A percentile compares a stretch with the other conserved stretches of the same genome.
Evolutionary conservation across 64 coral and sea anemone genomes (phyloP).

Genomic region (Dendrophyllia cribrosa): DNA sequence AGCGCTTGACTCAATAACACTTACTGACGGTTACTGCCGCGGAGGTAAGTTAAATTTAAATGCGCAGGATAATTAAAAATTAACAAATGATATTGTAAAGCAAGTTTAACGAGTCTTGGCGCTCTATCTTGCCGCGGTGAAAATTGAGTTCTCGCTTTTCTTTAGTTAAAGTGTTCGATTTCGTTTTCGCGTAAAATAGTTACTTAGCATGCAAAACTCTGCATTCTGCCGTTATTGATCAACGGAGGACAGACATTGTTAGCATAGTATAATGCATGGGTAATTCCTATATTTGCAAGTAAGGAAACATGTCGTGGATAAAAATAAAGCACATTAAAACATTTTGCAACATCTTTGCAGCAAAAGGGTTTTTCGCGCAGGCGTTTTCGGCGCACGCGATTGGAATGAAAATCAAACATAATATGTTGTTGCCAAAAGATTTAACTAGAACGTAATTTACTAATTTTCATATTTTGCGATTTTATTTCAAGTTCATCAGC

Average conservation of each 20-base stretch:
- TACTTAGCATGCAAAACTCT: neutral
- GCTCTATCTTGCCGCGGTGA: neutral
- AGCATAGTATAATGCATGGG: neutral
- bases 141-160: neutral
- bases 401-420: too few relatives aligned
- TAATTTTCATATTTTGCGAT: neutral
- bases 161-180: neutral
- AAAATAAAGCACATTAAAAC: neutral
- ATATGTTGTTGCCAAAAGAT: too few relatives aligned
- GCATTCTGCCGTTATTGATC: neutral
- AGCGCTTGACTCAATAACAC: neutral
- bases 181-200: neutral
- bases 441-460: too few relatives aligned
- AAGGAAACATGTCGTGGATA: neutral
- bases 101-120: neutral
- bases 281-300: neutral
- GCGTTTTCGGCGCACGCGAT: too few relatives aligned
- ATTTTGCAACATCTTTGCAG: too few relatives aligned
- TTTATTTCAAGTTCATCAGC: neutral
- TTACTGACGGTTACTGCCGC: neutral
- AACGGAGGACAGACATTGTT: neutral
- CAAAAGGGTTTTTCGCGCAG: too few relatives aligned
- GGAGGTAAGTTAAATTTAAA: constrained; percentile 40
- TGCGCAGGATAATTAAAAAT: neutral
- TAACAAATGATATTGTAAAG: neutral